phyloP scores from a whole-genome alignment of 1,140 invertebrate genomes.

The Pseudobourletiella spinata region DNA sequence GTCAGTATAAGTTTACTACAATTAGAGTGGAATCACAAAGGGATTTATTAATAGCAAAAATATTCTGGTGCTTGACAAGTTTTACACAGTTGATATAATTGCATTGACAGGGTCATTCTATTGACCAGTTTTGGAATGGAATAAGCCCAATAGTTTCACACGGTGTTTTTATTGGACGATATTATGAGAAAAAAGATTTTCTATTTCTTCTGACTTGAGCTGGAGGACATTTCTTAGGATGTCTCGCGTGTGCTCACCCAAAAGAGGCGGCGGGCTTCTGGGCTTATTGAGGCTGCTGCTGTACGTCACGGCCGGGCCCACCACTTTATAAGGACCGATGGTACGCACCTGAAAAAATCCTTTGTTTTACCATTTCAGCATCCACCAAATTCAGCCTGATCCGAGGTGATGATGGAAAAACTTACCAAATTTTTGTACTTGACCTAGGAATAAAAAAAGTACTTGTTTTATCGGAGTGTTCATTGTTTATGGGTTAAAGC shows the following conservation, averaged over 20 bases:
- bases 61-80: too few species aligned
- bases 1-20: too few species aligned
- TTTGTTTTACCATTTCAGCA: too few species aligned
- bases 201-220: slow-evolving; percentile 54
- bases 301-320: slow-evolving; percentile 76
- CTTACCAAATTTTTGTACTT: slow-evolving; percentile 38
- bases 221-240: slow-evolving; percentile 61
- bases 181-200: slow-evolving; percentile 2
- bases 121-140: neutral
- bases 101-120: too few species aligned
- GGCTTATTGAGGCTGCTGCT: slow-evolving; percentile 59
- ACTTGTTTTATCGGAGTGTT: too few species aligned
- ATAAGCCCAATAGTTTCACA: neutral
- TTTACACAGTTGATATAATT: too few species aligned
- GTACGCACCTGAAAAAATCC: neutral
- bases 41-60: too few species aligned
- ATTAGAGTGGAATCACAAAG: too few species aligned
- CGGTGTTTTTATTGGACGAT: slow-evolving; percentile 8
- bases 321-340: slow-evolving; percentile 60
- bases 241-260: slow-evolving; percentile 79
- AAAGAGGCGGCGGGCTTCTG: slow-evolving; percentile 63
- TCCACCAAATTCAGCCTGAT: too few species aligned
- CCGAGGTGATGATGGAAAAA: too few species aligned
- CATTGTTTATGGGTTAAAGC: too few species aligned
- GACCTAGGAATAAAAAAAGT: slow-evolving; percentile 16